These are phyloP conservation scores for Idaea aversata DNA, from an alignment of 2,888 invertebrate genomes.

Conservation along the genomic window DNA sequence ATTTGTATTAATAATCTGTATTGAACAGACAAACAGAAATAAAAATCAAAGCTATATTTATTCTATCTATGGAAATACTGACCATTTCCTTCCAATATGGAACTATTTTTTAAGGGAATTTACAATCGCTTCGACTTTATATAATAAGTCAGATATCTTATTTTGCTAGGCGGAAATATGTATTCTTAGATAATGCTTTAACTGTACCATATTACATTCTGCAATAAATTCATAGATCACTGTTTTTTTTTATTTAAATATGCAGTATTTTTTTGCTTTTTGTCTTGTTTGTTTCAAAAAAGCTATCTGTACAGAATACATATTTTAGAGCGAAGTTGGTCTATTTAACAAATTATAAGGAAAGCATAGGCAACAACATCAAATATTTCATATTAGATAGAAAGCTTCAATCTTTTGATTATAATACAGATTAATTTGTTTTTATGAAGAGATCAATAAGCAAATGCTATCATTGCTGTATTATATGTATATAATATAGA, in stretches of 20 bases:
- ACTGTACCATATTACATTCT: no score
- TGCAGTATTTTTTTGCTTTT: neutral
- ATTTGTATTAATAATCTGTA: no score
- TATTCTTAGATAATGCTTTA: neutral
- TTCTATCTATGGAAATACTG: no score
- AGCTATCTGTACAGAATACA: no score
- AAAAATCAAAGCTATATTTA: no score
- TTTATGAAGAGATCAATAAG: neutral
- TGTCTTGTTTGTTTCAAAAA: neutral
- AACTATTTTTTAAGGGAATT: neutral
- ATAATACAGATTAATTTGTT: neutral
- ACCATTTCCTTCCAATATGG: no score
- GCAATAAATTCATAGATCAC: neutral
- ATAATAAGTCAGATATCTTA: neutral
- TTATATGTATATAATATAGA: no score
- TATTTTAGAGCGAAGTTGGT: neutral
- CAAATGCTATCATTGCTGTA: neutral
- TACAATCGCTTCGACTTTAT: neutral
- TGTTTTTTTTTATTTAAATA: neutral
- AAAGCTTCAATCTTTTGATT: neutral
- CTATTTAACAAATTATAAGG: neutral
- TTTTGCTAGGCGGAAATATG: neutral
- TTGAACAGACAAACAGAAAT: no score
- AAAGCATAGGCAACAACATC: neutral
- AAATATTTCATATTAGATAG: neutral